Evolutionary conservation across 2,797 vertebrate species (phyloP).

Genomic region (Phataginus tricuspis): DNA sequence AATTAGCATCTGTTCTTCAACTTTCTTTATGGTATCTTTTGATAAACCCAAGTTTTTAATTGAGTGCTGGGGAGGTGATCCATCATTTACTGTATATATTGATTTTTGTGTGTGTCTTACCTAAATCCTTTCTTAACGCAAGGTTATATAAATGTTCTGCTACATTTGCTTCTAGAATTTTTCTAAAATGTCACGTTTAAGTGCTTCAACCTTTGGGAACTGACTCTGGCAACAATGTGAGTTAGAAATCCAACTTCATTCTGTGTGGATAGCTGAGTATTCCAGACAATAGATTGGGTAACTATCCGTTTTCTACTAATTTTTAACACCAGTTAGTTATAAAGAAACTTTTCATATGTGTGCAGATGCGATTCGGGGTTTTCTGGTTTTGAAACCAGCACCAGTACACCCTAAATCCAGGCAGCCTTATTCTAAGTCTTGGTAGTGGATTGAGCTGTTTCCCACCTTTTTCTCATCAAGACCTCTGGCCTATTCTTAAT

Average conservation of each 20-base stretch:
- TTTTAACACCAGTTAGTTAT: background rate
- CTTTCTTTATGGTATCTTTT: background rate
- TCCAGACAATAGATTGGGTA: background rate
- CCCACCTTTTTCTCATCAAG: too few relatives aligned
- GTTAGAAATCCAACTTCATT: background rate
- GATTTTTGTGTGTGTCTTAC: background rate
- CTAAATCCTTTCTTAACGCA: background rate
- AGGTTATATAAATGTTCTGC: background rate
- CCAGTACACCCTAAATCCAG: accelerated
- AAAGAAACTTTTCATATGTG: too few relatives aligned
- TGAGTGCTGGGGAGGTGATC: background rate
- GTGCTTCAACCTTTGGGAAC: background rate
- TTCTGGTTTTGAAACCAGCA: background rate
- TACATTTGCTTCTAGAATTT: background rate
- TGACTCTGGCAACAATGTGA: background rate
- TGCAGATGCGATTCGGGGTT: background rate
- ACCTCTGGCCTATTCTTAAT: too few relatives aligned
- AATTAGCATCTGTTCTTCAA: background rate
- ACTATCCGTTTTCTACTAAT: background rate
- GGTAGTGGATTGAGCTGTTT: background rate
- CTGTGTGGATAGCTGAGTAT: background rate
- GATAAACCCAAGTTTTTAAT: background rate
- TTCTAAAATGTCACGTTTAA: background rate
- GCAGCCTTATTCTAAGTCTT: background rate
- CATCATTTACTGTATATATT: background rate